phyloP scores from a whole-genome alignment of 2,113 vertebrate genomes.

The Oxygymnocypris stewartii region DNA sequence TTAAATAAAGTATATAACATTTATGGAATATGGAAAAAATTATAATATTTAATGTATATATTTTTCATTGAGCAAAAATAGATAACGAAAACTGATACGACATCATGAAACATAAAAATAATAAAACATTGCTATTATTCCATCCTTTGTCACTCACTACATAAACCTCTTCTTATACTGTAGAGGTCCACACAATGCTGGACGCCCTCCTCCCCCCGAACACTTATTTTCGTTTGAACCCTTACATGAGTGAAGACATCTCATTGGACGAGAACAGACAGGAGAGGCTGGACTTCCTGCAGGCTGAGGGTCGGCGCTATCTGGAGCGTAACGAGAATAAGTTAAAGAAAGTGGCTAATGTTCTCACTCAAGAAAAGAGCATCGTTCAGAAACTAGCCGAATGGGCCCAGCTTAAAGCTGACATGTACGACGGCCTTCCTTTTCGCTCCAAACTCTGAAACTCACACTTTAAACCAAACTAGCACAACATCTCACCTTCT shows the following conservation, averaged over 20 bases:
- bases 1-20: not conserved
- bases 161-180: not conserved
- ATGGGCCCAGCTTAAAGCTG: slow-evolving; percentile 86
- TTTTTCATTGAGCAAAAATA: not conserved
- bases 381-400: slow-evolving; percentile 85
- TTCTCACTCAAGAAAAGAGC: slow-evolving; percentile 85
- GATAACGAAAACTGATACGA: not conserved
- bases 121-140: not conserved
- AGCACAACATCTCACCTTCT: slow-evolving; percentile 9
- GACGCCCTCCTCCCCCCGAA: slow-evolving; percentile 89
- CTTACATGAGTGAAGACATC: slow-evolving; percentile 90
- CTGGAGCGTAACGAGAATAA: slow-evolving; percentile 91
- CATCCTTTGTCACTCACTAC: not conserved
- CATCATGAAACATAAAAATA: too few species aligned
- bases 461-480: not conserved
- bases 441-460: slow-evolving; percentile 84
- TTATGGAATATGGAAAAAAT: not conserved
- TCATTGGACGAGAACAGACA: slow-evolving; percentile 88
- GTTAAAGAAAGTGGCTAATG: slow-evolving; percentile 84
- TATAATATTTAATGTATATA: not conserved
- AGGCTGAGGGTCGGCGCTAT: slow-evolving; percentile 84
- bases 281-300: slow-evolving; percentile 88
- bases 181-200: slow-evolving; percentile 96
- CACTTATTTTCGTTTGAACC: slow-evolving; percentile 96
- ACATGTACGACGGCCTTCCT: slow-evolving; percentile 90